Evolutionary conservation across 2,797 vertebrate species (phyloP).

Genomic region (Hapalemur alaotrensis): DNA sequence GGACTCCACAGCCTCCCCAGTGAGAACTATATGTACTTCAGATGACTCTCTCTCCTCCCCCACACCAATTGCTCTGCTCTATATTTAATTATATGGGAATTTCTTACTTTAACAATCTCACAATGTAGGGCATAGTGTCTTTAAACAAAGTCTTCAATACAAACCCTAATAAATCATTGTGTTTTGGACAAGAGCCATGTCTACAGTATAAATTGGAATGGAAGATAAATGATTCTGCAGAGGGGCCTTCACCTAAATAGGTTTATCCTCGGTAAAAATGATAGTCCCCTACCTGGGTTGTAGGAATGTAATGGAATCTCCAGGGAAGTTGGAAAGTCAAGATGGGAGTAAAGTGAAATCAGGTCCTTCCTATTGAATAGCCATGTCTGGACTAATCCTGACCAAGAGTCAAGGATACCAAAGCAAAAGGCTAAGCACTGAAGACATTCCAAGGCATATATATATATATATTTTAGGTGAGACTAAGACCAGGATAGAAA

Average conservation of each 20-base stretch:
- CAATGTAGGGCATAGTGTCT: conserved; percentile 65
- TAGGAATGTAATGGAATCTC: not conserved
- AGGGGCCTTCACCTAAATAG: conserved; percentile 56
- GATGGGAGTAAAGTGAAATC: not conserved
- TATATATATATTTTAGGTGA: not conserved
- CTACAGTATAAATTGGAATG: conserved; percentile 35
- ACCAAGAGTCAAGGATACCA: not conserved
- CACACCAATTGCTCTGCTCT: conserved; percentile 26
- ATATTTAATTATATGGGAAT: conserved; percentile 63
- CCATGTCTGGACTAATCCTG: not conserved
- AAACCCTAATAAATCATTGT: conserved; percentile 68
- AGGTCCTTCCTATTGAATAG: not conserved
- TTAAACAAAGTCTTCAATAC: conserved; percentile 67
- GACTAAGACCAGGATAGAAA: not conserved
- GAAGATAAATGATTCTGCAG: conserved; percentile 65
- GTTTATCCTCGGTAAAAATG: conserved; percentile 54
- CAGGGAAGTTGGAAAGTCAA: not conserved
- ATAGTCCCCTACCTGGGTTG: not conserved
- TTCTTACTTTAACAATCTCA: conserved; percentile 50
- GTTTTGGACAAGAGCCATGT: conserved; percentile 46
- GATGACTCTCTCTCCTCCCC: not conserved
- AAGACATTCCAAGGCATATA: not conserved
- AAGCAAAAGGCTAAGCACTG: not conserved
- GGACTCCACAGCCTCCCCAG: not conserved
- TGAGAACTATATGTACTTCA: not conserved